Conservation (phyloP, 2,888 invertebrate genomes). For the Oasisia sp. region DNA sequence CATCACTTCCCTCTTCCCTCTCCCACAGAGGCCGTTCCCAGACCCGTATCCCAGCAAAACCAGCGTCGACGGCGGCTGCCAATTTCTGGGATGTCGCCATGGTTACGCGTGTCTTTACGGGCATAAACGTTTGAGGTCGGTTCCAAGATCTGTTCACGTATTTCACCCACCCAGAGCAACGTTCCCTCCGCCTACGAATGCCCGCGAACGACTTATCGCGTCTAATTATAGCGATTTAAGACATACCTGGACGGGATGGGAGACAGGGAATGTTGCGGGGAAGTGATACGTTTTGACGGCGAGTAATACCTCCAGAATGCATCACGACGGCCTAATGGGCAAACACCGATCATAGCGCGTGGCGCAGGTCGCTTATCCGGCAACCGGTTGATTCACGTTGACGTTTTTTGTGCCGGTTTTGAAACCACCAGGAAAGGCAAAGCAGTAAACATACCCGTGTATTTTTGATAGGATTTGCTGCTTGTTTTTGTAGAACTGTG, state of each 20-base stretch:
- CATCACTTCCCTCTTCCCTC: too few relatives aligned
- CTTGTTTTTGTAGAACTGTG: neutral
- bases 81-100: neutral
- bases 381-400: neutral
- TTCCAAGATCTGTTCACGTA: neutral
- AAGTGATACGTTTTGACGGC: neutral
- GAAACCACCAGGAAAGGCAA: neutral
- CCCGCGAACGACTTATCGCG: neutral
- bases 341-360: neutral
- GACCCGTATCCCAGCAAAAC: neutral
- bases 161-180: neutral
- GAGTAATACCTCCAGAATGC: neutral
- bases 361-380: neutral
- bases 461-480: too few relatives aligned
- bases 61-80: neutral
- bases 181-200: neutral
- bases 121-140: neutral
- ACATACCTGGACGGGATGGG: neutral
- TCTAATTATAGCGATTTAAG: neutral
- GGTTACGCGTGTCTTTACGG: slow-evolving; percentile 1
- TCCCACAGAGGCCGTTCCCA: neutral
- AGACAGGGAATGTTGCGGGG: neutral
- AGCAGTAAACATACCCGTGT: neutral
- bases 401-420: neutral
- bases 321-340: neutral